Evolutionary conservation across 1,140 invertebrate genomes (phyloP), one percentile per base, ranked within the genome.

Genomic region (Drosophila ohnishii): DNA sequence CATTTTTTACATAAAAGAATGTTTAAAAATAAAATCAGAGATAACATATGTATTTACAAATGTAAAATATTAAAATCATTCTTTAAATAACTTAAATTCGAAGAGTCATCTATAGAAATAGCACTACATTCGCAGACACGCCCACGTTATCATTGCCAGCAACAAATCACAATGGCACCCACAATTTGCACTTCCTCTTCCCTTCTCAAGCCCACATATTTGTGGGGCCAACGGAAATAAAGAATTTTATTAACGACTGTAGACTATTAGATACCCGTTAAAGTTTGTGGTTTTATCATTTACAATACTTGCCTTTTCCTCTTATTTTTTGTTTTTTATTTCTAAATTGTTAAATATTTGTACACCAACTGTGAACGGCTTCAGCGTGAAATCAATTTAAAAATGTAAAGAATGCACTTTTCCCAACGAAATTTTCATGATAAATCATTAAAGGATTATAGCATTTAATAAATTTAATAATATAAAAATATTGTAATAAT

Each of bases 131-230:
- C 13, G 51, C 19, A 55, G 19, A 55, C 51, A 37, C 51, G 19
- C 51, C 32, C 32, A 22, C 34, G 34, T 25, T 32, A 55, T 55
- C 34, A 55, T 74, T 16, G 58, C 25, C 30, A 74, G 37, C 60
- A 57, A 74, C 76, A 80, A 79, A 80, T 88, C 71, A 79, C 83
- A 86, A 83, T 83, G 71, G 63, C 78, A 64, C 65, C 70, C 61
- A 70, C 77, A 80, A 80, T 63, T 82, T 75, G 30, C 40, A 37
- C 42, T 44, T 42, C 47, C 60, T 39, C 35, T 25, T 13, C 5
- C 5, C 8, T 8, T 60, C 10, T 22, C 3, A 51, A 56, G 22
- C 40, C 44, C 45, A 58, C 45, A 74, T 81, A 73, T 74, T 82
- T 81, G 50, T 58, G 45, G 45, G 25, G 34, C 19, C 57, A 42